Evolutionary conservation across 2,113 vertebrate genomes (phyloP), one percentile per base, ranked within the genome.

Genomic region (Aldabrachelys gigantea): DNA sequence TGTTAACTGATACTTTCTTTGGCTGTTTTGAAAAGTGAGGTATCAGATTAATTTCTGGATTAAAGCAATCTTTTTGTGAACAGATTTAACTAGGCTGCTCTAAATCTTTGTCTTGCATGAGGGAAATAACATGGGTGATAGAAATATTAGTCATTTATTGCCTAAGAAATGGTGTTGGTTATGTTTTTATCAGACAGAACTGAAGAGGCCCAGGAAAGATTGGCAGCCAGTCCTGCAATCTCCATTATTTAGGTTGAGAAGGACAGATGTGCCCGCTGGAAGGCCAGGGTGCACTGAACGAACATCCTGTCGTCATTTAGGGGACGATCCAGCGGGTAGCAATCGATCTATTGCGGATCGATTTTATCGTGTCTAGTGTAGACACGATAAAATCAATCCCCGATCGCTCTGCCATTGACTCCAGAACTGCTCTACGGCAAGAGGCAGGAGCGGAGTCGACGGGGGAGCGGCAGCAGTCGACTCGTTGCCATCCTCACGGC

Each of bases 81-180:
- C 81, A 94, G 91, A 94, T 85, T 90, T 96, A 97, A 97, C 89
- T 95, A 85, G 93, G 95, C 88, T 96, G 92, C 86, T 94, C 90
- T 92, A 50, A 72, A 89, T 96, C 82, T 96, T 85, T 95, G 91
- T 95, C 85, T 96, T 94, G 94, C 92, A 82, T 56, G 93, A 90
- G 75, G 80, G 95, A 95, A 94, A 89, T 97, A 95, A 96, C 87
- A 82, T 29, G 86, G 86, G 78, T 96, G 94, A 95, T 95, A 95
- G 89, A 90, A 94, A 35, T 86, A 44, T 93, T 92, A 96, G 82
- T 96, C 47, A 96, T 94, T 92, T 90, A 29, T 84, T 97, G 59
- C 12, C 3, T 94, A 92, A 92, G 94, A 95, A 95, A 83, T 82
- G 84, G 57, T 52, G 93, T 38, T 88, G 89, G 72, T 1, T 95